Evolutionary conservation across 2,113 vertebrate genomes (phyloP).

Genomic region (Amphiprion ocellaris): DNA sequence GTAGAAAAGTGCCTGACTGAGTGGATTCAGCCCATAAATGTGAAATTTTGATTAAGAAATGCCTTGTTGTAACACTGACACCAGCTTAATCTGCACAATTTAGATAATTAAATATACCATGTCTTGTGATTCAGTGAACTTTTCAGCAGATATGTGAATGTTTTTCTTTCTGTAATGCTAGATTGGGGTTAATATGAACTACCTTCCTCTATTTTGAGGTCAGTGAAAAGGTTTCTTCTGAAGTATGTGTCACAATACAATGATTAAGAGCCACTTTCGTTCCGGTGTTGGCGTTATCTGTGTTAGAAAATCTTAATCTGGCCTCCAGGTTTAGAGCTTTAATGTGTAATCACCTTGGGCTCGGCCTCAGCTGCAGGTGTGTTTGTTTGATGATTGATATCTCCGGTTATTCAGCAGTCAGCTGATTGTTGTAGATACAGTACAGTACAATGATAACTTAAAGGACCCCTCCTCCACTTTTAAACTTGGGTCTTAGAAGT

Average conservation of each 20-base stretch:
- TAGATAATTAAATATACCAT: too few species aligned
- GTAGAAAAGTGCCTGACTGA: too few species aligned
- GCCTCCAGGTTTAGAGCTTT: background rate
- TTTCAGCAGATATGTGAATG: background rate
- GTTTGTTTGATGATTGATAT: slow-evolving; percentile 41
- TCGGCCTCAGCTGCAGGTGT: background rate
- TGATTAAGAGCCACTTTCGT: background rate
- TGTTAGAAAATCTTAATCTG: background rate
- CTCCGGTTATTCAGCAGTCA: background rate
- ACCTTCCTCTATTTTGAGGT: background rate
- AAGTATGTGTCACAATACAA: background rate
- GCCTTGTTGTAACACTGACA: background rate
- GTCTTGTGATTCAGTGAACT: too few species aligned
- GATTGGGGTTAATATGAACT: background rate
- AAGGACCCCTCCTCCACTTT: background rate
- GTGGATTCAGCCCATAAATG: background rate
- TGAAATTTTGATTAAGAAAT: slow-evolving; percentile 3
- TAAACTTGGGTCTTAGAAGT: background rate
- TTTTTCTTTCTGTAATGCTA: background rate
- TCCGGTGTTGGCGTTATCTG: slow-evolving; percentile 7
- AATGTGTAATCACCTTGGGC: slow-evolving; percentile 20
- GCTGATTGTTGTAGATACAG: background rate
- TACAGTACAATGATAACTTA: background rate
- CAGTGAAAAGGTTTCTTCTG: slow-evolving; percentile 8
- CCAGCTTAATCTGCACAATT: too few species aligned